These are phyloP conservation scores for Terrapene triunguis DNA, from an alignment of 2,113 vertebrate species.

Conservation along the genomic window DNA sequence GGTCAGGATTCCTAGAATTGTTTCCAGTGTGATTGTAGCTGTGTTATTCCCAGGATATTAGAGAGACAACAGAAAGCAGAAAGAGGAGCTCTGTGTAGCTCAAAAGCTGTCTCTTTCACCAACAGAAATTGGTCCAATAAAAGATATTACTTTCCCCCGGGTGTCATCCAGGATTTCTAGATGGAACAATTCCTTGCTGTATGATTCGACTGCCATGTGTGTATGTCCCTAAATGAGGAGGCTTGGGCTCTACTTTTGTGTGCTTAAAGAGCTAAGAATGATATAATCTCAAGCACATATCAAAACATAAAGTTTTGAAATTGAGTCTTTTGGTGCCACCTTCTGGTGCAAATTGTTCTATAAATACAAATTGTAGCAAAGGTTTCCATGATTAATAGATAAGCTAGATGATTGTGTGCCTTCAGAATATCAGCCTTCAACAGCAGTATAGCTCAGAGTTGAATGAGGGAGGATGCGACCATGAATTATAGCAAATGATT, in stretches of 20 bases:
- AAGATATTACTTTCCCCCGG: neutral
- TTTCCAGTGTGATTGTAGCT: neutral
- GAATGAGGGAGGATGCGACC: neutral
- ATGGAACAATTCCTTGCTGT: neutral
- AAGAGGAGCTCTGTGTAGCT: neutral
- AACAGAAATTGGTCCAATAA: neutral
- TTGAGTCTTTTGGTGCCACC: constrained; percentile 76
- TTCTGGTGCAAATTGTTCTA: constrained; percentile 55
- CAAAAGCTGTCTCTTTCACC: neutral
- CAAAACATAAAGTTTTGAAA: constrained; percentile 8
- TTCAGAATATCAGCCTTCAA: neutral
- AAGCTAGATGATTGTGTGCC: neutral
- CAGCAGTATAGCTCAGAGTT: neutral
- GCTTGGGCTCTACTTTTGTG: fast-evolving
- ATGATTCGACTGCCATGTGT: neutral
- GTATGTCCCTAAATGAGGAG: neutral
- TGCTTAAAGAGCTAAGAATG: neutral
- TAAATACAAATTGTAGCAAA: neutral
- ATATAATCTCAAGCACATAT: neutral
- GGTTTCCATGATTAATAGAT: fast-evolving
- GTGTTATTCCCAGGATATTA: neutral
- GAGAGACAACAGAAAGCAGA: neutral
- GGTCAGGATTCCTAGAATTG: neutral
- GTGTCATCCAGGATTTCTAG: neutral
- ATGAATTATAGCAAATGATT: fast-evolving